A percentile compares a stretch with the other conserved stretches of the same genome.
These are phyloP conservation scores for Polyodon spathula DNA, from an alignment of 2,113 vertebrate species.

Conservation along the genomic window DNA sequence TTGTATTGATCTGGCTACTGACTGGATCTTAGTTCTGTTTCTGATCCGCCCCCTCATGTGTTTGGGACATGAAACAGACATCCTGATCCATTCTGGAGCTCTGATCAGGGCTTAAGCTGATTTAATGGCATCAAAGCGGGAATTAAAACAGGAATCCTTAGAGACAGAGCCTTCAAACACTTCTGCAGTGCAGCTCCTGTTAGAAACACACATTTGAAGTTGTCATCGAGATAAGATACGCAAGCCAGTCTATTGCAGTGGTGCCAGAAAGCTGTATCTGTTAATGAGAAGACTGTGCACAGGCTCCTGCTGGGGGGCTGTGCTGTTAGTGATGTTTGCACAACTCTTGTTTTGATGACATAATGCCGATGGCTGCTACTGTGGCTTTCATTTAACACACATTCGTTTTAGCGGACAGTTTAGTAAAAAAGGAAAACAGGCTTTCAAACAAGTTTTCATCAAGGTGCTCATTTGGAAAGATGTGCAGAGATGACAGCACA, in stretches of 20 bases:
- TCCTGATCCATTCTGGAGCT: slow-evolving; percentile 25
- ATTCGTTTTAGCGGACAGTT: neutral
- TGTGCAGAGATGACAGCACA: too few relatives aligned
- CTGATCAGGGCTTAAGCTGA: slow-evolving; percentile 31
- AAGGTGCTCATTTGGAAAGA: too few relatives aligned
- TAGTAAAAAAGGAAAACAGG: neutral
- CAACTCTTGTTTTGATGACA: slow-evolving; percentile 3
- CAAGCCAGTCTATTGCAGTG: neutral
- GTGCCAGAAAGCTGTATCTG: slow-evolving; percentile 9
- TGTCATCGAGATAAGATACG: slow-evolving; percentile 5
- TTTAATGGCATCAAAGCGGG: slow-evolving; percentile 27
- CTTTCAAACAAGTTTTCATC: too few relatives aligned
- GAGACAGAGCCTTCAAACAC: slow-evolving; percentile 8
- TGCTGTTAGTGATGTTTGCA: slow-evolving; percentile 2
- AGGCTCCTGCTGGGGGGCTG: neutral
- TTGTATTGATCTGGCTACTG: neutral
- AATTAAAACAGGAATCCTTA: slow-evolving; percentile 2
- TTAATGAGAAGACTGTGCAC: slow-evolving; percentile 7
- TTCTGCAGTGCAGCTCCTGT: neutral
- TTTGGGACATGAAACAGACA: slow-evolving; percentile 32
- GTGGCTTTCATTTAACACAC: neutral
- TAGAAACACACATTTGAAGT: slow-evolving; percentile 3
- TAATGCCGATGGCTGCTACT: neutral
- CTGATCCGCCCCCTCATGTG: slow-evolving; percentile 1
- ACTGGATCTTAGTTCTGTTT: slow-evolving; percentile 16